Evolutionary conservation across 2,797 vertebrate genomes (phyloP).

Genomic region (Onychomys leucogaster): DNA sequence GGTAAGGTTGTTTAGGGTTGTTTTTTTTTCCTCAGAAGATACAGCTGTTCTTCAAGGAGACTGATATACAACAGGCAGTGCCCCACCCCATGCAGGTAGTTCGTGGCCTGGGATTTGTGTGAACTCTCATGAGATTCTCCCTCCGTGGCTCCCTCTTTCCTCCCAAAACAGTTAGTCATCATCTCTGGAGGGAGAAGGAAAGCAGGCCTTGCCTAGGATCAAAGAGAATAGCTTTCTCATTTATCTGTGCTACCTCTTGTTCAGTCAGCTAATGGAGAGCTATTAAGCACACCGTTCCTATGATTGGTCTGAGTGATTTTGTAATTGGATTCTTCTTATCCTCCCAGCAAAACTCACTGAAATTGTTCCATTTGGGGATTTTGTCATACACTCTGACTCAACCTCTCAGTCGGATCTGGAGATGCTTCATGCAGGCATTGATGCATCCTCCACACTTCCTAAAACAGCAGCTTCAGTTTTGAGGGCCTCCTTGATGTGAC

Average conservation of each 20-base stretch:
- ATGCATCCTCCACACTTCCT: not conserved
- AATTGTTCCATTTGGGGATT: not conserved
- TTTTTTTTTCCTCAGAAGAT: not conserved
- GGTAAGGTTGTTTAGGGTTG: not conserved
- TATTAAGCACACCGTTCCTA: conserved; percentile 39
- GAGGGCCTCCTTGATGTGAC: not conserved
- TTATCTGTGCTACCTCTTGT: conserved; percentile 32
- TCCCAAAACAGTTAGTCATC: too few relatives aligned
- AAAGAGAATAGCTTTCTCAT: conserved; percentile 67
- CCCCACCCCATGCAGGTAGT: too few relatives aligned
- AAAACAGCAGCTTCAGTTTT: not conserved
- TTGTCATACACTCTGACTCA: conserved; percentile 38
- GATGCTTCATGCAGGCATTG: fast-evolving
- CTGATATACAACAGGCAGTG: not conserved
- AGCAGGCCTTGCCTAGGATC: conserved; percentile 6
- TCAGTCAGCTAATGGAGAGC: conserved; percentile 70
- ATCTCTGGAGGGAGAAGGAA: not conserved
- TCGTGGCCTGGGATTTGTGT: not conserved
- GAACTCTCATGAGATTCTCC: not conserved
- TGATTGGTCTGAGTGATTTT: conserved; percentile 57
- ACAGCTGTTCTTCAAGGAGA: not conserved
- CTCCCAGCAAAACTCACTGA: conserved; percentile 5
- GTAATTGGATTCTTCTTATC: conserved; percentile 69
- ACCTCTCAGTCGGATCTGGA: not conserved
- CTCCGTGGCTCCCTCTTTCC: not conserved